A percentile compares a stretch with the other conserved stretches of the same genome.
Evolutionary conservation across 2,888 invertebrate species (phyloP).

Genomic region (Ashinkailepas kermadecensis): DNA sequence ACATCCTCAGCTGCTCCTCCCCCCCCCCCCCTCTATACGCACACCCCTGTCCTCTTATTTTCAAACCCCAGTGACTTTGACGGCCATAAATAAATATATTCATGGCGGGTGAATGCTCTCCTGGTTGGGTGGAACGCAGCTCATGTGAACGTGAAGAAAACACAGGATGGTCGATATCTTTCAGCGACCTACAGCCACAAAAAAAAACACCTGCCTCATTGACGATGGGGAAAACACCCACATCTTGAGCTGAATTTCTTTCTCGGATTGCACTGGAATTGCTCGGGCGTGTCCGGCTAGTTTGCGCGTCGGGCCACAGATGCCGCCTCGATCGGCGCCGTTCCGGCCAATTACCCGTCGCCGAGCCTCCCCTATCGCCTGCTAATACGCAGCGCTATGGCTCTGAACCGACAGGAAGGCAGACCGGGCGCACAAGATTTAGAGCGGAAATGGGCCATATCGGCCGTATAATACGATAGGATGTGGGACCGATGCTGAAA

Average conservation of each 20-base stretch:
- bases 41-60: not conserved
- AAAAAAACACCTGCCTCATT: too few relatives aligned
- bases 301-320: not conserved
- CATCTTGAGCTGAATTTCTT: too few relatives aligned
- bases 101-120: not conserved
- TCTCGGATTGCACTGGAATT: too few relatives aligned
- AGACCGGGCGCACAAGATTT: not conserved
- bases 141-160: not conserved
- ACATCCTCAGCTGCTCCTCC: not conserved
- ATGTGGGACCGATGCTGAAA: not conserved
- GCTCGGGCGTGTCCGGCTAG: too few relatives aligned
- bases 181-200: too few relatives aligned
- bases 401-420: not conserved
- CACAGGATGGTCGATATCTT: not conserved
- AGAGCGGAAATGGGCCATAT: constrained; percentile 17
- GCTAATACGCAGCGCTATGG: not conserved
- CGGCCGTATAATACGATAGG: constrained; percentile 1
- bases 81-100: not conserved
- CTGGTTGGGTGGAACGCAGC: not conserved
- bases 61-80: not conserved
- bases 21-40: too few relatives aligned
- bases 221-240: too few relatives aligned
- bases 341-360: not conserved
- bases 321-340: not conserved
- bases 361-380: not conserved